phyloP scores from a whole-genome alignment of 2,113 vertebrate species.

The Paraplagusia blochii region DNA sequence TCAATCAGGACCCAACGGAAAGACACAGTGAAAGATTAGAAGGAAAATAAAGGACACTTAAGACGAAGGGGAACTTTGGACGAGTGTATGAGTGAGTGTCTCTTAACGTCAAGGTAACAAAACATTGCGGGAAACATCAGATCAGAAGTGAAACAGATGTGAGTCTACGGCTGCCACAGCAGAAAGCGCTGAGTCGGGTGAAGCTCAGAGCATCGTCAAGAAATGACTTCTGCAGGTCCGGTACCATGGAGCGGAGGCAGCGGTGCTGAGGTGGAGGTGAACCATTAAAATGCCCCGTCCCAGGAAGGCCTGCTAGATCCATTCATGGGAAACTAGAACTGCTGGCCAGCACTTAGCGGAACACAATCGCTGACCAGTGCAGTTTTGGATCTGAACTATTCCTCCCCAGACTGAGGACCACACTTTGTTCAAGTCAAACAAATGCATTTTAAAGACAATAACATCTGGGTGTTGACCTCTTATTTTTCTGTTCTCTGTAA shows the following conservation, averaged over 20 bases:
- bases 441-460: too few species aligned
- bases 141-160: background rate
- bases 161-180: background rate
- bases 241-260: background rate
- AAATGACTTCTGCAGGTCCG: conserved; percentile 10
- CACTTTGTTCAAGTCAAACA: too few species aligned
- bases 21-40: conserved; percentile 19
- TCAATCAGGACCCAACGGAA: conserved; percentile 53
- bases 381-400: too few species aligned
- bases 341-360: too few species aligned
- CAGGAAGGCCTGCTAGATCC: conserved; percentile 1
- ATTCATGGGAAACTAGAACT: too few species aligned
- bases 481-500: too few species aligned
- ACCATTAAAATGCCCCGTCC: conserved; percentile 28
- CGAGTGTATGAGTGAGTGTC: conserved; percentile 8
- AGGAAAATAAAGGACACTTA: conserved; percentile 16
- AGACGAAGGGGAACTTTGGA: conserved; percentile 18
- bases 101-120: conserved; percentile 10
- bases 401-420: too few species aligned
- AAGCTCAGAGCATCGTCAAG: conserved; percentile 8
- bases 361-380: too few species aligned
- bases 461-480: too few species aligned
- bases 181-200: conserved; percentile 6
- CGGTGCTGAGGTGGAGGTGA: conserved; percentile 16
- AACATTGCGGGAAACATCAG: background rate